Conservation (phyloP, 1,140 invertebrate species). For the Zaprionus africanus region DNA sequence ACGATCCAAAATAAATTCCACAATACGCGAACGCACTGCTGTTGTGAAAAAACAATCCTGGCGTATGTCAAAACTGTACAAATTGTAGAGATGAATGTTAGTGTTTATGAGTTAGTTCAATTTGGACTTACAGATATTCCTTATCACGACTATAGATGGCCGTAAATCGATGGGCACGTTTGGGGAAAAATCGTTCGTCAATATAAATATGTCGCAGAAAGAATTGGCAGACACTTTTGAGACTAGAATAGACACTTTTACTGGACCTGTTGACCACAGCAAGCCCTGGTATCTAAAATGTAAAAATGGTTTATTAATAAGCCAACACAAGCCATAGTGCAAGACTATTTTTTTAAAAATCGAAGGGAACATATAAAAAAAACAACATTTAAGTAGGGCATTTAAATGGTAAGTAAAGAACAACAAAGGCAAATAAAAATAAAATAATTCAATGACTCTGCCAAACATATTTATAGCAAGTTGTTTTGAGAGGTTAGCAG, state of each 20-base stretch:
- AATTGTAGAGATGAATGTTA: slow-evolving; percentile 12
- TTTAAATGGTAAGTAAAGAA: neutral
- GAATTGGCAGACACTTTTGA: slow-evolving; percentile 87
- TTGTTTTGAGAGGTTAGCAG: neutral
- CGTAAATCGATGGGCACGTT: slow-evolving; percentile 90
- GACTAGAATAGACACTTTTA: slow-evolving; percentile 87
- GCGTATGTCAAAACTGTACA: slow-evolving; percentile 91
- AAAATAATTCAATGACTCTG: neutral
- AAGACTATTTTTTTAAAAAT: neutral
- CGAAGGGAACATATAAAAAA: neutral
- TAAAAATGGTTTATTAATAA: slow-evolving; percentile 1
- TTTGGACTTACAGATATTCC: slow-evolving; percentile 90
- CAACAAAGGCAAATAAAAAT: neutral
- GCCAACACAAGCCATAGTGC: neutral
- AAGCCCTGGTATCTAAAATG: slow-evolving; percentile 87
- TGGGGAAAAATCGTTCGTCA: slow-evolving; percentile 89
- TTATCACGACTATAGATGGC: slow-evolving; percentile 94
- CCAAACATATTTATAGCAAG: slow-evolving; percentile 1
- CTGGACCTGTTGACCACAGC: slow-evolving; percentile 86
- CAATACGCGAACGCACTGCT: slow-evolving; percentile 93
- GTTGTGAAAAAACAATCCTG: slow-evolving; percentile 93
- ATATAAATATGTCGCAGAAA: slow-evolving; percentile 88
- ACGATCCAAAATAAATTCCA: slow-evolving; percentile 96
- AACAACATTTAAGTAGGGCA: too few relatives aligned
- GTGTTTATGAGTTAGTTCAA: neutral